phyloP scores from a whole-genome alignment of 2,888 invertebrate species.

The Rotaria sp. region DNA sequence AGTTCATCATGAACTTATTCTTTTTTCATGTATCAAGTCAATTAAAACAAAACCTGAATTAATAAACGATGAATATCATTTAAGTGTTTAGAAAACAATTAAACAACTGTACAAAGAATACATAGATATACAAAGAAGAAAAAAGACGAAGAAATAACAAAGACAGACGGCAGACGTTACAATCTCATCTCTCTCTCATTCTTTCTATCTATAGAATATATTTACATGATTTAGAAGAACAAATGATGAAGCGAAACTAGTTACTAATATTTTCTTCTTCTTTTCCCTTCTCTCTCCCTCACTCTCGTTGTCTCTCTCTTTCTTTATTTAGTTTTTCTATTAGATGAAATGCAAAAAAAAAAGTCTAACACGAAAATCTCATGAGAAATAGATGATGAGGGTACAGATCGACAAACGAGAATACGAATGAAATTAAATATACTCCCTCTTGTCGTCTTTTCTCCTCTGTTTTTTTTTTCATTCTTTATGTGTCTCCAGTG shows the following conservation, averaged over 20 bases:
- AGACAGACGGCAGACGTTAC: neutral
- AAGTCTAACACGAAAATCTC: slow-evolving; percentile 18
- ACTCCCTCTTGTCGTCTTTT: slow-evolving; percentile 6
- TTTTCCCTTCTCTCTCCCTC: neutral
- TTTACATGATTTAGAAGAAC: slow-evolving; percentile 22
- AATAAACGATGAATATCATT: neutral
- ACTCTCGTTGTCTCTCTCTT: neutral
- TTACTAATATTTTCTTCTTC: neutral
- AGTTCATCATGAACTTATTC: neutral
- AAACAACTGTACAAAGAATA: neutral
- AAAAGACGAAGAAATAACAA: neutral
- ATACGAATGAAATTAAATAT: slow-evolving; percentile 11
- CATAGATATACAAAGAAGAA: neutral
- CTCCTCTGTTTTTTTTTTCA: neutral
- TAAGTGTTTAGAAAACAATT: neutral
- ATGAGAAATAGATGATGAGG: slow-evolving; percentile 9
- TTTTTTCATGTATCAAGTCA: neutral
- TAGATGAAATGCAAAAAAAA: slow-evolving; percentile 3
- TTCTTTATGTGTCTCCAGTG: neutral
- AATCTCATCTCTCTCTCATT: neutral
- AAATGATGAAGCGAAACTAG: slow-evolving; percentile 17
- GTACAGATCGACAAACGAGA: slow-evolving; percentile 16
- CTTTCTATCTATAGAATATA: slow-evolving; percentile 5
- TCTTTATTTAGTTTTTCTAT: neutral
- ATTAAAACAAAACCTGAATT: neutral